Conservation (phyloP, 92 coral and sea anemone species). For the Phenganax stokvisi region DNA sequence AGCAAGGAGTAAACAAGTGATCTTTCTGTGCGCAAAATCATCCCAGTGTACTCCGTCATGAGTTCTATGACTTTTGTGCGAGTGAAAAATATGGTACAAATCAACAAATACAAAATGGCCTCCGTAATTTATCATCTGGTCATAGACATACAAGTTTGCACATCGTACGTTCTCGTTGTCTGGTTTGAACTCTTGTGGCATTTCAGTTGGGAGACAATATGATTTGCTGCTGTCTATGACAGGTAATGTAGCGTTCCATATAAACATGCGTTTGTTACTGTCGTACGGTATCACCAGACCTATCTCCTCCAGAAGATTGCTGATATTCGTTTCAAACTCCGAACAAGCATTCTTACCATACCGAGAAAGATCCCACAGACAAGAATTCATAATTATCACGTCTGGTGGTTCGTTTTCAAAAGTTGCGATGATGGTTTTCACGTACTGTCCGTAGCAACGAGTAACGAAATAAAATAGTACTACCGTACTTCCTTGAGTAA, state of each 20-base stretch:
- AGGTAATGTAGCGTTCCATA: slow-evolving; percentile 88
- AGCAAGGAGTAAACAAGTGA: slow-evolving; percentile 62
- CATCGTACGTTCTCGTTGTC: slow-evolving; percentile 43
- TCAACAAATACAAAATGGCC: slow-evolving; percentile 54
- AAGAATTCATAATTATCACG: slow-evolving; percentile 77
- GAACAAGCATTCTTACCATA: slow-evolving; percentile 60
- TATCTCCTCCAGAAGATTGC: slow-evolving; percentile 51
- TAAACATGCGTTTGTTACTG: slow-evolving; percentile 49
- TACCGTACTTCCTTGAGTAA: slow-evolving; percentile 35
- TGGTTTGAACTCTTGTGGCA: background rate
- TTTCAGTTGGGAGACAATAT: background rate
- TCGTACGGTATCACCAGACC: slow-evolving; percentile 39
- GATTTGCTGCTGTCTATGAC: slow-evolving; percentile 61
- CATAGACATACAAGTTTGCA: slow-evolving; percentile 61
- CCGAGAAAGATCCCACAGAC: slow-evolving; percentile 82
- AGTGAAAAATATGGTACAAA: slow-evolving; percentile 46
- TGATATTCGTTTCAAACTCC: slow-evolving; percentile 56
- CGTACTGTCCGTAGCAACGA: slow-evolving; percentile 72
- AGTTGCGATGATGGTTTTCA: slow-evolving; percentile 63
- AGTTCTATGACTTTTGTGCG: slow-evolving; percentile 54
- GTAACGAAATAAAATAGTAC: slow-evolving; percentile 73
- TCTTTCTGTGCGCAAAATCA: slow-evolving; percentile 71
- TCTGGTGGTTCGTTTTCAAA: slow-evolving; percentile 61
- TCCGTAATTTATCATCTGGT: slow-evolving; percentile 30
- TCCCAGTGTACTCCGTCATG: slow-evolving; percentile 94